Conservation (phyloP, 2,888 invertebrate genomes). For the Tetramorium bicarinatum region DNA sequence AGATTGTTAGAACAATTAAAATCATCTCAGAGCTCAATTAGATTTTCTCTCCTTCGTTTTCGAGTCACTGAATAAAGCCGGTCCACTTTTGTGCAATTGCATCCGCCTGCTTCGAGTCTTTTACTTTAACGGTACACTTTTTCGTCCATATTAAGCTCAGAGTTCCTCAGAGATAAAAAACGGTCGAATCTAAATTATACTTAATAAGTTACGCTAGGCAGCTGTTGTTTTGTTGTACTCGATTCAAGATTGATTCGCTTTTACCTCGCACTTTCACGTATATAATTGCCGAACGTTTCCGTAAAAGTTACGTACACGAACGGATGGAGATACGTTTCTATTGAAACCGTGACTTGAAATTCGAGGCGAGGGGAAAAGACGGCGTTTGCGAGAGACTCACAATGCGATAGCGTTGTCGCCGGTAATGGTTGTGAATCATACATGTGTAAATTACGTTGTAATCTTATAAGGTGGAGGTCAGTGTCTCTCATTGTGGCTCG, state of each 20-base stretch:
- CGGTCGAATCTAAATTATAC: conserved; percentile 25
- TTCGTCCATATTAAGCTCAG: neutral
- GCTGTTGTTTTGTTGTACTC: neutral
- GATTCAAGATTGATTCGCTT: conserved; percentile 21
- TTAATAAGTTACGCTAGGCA: conserved; percentile 17
- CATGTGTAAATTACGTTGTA: conserved; percentile 43
- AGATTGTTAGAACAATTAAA: conserved; percentile 4
- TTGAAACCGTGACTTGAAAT: neutral
- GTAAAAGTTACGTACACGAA: neutral
- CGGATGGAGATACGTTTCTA: neutral
- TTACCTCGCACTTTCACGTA: conserved; percentile 24
- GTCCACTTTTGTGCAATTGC: neutral
- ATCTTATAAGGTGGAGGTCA: conserved; percentile 51
- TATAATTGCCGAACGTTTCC: conserved; percentile 10
- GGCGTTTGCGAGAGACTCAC: neutral
- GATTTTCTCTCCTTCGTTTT: conserved; percentile 4
- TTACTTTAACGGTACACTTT: neutral
- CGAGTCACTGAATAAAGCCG: neutral
- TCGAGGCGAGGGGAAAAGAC: neutral
- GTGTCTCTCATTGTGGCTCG: conserved; percentile 16
- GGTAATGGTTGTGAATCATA: conserved; percentile 33
- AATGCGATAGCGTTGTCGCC: conserved; percentile 3
- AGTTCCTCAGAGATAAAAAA: conserved; percentile 7
- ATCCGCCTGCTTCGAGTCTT: neutral
- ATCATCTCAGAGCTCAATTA: neutral